A percentile compares a stretch with the other conserved stretches of the same genome.
Conservation (phyloP, 2,797 vertebrate species). For the Cynodonichthys magdalenae region DNA sequence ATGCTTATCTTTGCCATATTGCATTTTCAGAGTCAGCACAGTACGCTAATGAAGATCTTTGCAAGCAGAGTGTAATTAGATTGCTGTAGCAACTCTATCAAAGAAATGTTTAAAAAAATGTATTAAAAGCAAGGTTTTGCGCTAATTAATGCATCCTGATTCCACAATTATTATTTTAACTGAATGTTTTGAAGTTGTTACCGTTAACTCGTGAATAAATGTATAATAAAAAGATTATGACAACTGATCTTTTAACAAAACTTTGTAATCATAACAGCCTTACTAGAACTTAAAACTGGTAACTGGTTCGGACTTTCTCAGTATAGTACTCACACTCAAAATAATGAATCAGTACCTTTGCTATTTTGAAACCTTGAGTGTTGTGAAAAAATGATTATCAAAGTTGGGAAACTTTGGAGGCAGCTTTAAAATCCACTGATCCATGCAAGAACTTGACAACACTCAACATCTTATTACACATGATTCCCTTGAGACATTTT, state of each 20-base stretch:
- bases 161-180: neutral
- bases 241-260: neutral
- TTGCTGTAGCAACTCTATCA: constrained; percentile 12
- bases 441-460: constrained; percentile 5
- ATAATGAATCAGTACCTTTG: too few species aligned
- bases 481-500: neutral
- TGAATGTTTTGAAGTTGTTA: neutral
- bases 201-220: neutral
- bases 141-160: neutral
- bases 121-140: constrained; percentile 12
- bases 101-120: constrained; percentile 6
- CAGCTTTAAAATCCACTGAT: neutral
- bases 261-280: neutral
- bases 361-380: neutral
- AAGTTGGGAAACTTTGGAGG: neutral
- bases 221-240: neutral
- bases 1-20: constrained; percentile 54
- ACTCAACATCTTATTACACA: neutral
- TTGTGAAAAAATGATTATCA: neutral
- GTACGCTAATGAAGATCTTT: constrained; percentile 26
- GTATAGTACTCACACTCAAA: neutral
- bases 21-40: constrained; percentile 42
- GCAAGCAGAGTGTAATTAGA: constrained; percentile 10
- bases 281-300: neutral
- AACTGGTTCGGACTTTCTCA: neutral